Percentiles rank a stretch among this genome's conserved stretches.
Conservation (phyloP, 2,113 vertebrate species). For the Anarrhichthys ocellatus region DNA sequence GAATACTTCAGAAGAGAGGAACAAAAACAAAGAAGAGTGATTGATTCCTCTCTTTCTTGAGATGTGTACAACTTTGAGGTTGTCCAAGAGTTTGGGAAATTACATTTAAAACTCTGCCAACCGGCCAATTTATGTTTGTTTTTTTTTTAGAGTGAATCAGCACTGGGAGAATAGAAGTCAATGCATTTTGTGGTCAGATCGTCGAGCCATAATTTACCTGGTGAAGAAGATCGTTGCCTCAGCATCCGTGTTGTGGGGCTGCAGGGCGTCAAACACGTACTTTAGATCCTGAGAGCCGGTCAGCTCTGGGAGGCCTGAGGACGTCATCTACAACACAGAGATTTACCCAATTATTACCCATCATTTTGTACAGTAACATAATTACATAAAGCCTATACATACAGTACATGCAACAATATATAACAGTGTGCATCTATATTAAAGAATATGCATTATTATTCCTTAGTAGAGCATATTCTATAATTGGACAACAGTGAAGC, state of each 20-base stretch:
- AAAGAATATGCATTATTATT: neutral
- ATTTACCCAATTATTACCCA: neutral
- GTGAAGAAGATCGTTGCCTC: conserved; percentile 99
- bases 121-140: neutral
- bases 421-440: neutral
- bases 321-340: conserved; percentile 88
- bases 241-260: conserved; percentile 95
- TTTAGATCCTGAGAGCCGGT: conserved; percentile 92
- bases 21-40: neutral
- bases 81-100: neutral
- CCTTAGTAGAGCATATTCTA: neutral
- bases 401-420: no score
- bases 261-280: conserved; percentile 96
- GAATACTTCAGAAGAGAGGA: neutral
- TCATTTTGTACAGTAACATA: neutral
- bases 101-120: neutral
- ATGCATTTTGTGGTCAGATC: neutral
- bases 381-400: neutral
- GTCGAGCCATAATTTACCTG: conserved; percentile 82
- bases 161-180: neutral
- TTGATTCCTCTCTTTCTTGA: neutral
- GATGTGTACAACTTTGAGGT: neutral
- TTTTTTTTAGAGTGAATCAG: neutral
- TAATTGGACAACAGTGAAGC: conserved; percentile 30
- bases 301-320: conserved; percentile 95